phyloP scores from a whole-genome alignment of 2,797 vertebrate species.

The Coregonus suidteri region DNA sequence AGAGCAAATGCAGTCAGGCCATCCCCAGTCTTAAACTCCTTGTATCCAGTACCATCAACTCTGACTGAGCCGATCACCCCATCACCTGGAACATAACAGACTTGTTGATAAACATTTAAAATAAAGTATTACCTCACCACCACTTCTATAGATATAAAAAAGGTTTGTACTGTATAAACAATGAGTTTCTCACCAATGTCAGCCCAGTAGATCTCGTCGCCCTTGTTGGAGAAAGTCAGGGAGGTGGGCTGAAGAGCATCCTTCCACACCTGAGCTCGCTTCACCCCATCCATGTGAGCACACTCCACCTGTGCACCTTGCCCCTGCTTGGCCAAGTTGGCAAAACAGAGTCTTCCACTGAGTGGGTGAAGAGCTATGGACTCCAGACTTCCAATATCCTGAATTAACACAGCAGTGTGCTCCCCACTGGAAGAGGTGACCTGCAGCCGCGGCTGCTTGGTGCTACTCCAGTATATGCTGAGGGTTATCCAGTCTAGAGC shows the following conservation, averaged over 20 bases:
- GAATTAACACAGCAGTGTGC: constrained; percentile 73
- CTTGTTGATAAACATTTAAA: not conserved
- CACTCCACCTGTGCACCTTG: constrained; percentile 75
- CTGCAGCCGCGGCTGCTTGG: constrained; percentile 67
- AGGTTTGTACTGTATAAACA: not conserved
- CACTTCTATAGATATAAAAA: not conserved
- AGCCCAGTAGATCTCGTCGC: constrained; percentile 85
- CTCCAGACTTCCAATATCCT: constrained; percentile 61
- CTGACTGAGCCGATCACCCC: constrained; percentile 59
- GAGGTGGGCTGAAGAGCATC: constrained; percentile 74
- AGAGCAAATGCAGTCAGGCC: constrained; percentile 74
- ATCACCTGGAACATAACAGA: constrained; percentile 45
- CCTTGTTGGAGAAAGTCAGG: constrained; percentile 73
- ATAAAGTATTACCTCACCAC: not conserved
- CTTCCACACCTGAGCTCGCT: constrained; percentile 74
- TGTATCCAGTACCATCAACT: constrained; percentile 76
- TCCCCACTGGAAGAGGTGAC: constrained; percentile 73
- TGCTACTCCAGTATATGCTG: constrained; percentile 87
- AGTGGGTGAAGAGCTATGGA: constrained; percentile 81
- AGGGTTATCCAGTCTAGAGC: constrained; percentile 87
- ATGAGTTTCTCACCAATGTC: constrained; percentile 75
- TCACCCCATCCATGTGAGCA: constrained; percentile 80
- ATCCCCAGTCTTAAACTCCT: constrained; percentile 68
- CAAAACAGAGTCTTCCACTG: constrained; percentile 80
- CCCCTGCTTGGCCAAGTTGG: constrained; percentile 60